phyloP scores from a whole-genome alignment of 2,797 vertebrate genomes.

The Limnodromus scolopaceus region DNA sequence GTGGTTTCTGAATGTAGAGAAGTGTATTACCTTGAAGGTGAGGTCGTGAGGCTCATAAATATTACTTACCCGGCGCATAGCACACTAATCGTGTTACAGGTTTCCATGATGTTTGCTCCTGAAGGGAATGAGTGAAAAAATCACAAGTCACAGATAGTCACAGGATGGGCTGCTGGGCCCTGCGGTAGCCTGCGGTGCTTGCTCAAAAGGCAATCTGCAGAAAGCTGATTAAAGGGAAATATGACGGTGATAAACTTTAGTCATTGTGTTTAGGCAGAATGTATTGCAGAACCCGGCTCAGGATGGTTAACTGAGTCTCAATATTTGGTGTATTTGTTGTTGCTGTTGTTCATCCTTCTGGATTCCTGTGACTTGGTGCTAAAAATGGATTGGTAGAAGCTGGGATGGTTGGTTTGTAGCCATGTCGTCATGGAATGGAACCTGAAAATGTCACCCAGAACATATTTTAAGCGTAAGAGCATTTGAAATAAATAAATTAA shows the following conservation, averaged over 20 bases:
- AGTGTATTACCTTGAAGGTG: neutral
- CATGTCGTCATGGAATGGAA: neutral
- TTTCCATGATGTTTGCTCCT: neutral
- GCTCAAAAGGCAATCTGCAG: neutral
- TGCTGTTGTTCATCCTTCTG: neutral
- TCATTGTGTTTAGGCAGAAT: neutral
- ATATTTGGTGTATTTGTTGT: neutral
- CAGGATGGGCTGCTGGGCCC: neutral
- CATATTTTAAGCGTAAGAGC: neutral
- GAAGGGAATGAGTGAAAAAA: neutral
- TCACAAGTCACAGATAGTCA: neutral
- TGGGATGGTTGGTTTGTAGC: neutral
- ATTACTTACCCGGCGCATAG: accelerated
- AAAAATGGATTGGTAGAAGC: neutral
- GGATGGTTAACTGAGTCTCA: neutral
- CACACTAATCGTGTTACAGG: neutral
- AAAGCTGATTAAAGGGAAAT: neutral
- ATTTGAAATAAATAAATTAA: neutral
- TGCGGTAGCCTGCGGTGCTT: neutral
- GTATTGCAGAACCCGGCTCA: neutral
- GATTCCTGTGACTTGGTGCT: neutral
- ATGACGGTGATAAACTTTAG: neutral
- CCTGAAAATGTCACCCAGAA: neutral
- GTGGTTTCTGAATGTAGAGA: neutral
- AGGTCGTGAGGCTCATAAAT: neutral